Conservation (phyloP, 2,888 invertebrate genomes). For the Apocheima hispidaria region DNA sequence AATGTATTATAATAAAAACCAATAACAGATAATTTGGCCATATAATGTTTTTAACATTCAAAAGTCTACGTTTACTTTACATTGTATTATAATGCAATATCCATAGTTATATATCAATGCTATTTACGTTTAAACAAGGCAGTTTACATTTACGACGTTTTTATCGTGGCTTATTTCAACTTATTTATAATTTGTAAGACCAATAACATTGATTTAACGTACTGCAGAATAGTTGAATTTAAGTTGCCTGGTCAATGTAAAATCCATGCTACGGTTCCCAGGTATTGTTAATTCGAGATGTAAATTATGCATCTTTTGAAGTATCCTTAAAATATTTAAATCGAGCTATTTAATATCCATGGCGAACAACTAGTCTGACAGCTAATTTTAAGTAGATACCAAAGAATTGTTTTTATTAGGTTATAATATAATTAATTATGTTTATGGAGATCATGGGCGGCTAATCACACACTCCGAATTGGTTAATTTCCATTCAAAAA, state of each 20-base stretch:
- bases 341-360: background rate
- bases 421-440: background rate
- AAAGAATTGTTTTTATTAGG: background rate
- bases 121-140: slow-evolving; percentile 9
- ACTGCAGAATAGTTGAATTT: background rate
- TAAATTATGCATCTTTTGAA: no score
- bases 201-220: slow-evolving; percentile 5
- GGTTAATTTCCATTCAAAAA: background rate
- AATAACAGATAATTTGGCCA: slow-evolving; percentile 23
- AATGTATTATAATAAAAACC: slow-evolving; percentile 17
- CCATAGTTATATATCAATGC: slow-evolving; percentile 9
- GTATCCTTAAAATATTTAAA: no score
- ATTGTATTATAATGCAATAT: slow-evolving; percentile 9
- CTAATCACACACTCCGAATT: background rate
- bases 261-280: background rate
- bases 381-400: background rate
- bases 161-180: slow-evolving; percentile 1
- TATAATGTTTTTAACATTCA: slow-evolving; percentile 7
- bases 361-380: background rate
- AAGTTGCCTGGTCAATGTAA: background rate
- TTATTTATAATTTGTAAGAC: slow-evolving; percentile 5
- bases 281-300: background rate
- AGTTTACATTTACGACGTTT: slow-evolving; percentile 10
- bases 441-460: background rate
- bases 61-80: background rate